These are phyloP conservation scores for Thryonomys swinderianus DNA, from an alignment of 2,113 vertebrate genomes.

Conservation along the genomic window DNA sequence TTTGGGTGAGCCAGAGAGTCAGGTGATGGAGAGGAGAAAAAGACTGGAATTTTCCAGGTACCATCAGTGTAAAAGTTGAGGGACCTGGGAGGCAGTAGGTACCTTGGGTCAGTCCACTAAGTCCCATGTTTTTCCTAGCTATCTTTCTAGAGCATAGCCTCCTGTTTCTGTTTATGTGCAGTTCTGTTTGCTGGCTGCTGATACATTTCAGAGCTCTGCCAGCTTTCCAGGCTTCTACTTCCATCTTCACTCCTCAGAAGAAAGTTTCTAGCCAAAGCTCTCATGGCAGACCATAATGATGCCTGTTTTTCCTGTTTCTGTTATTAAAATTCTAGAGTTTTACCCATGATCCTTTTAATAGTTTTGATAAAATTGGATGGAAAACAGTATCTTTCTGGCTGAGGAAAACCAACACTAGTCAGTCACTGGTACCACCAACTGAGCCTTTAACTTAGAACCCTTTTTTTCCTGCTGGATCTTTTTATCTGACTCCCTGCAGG, in stretches of 20 bases:
- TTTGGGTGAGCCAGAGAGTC: neutral
- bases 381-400: constrained; percentile 36
- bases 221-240: neutral
- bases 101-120: neutral
- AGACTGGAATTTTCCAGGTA: neutral
- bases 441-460: neutral
- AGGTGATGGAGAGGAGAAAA: neutral
- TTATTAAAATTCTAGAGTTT: neutral
- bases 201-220: neutral
- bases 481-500: constrained; percentile 34
- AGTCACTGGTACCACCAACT: neutral
- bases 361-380: neutral
- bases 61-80: neutral
- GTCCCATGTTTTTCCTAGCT: neutral
- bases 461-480: neutral
- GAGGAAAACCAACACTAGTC: neutral
- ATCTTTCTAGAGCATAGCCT: neutral
- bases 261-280: neutral
- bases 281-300: neutral
- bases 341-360: neutral
- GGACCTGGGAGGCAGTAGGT: neutral
- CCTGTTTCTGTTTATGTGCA: neutral
- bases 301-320: neutral
- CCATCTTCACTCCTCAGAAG: neutral
- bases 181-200: neutral